phyloP scores from a whole-genome alignment of 2,113 vertebrate species.

The Electrona antarctica region DNA sequence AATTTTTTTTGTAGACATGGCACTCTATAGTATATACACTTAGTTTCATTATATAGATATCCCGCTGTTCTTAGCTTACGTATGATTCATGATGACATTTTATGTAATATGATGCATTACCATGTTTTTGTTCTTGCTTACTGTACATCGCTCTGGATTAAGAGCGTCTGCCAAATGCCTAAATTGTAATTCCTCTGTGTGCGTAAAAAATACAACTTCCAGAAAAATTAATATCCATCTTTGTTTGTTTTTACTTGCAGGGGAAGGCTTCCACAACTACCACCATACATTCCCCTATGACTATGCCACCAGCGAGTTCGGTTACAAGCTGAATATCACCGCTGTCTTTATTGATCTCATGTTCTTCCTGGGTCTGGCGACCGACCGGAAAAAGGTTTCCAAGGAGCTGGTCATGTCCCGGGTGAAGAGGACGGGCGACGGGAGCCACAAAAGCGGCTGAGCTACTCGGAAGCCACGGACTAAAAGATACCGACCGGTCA shows the following conservation, averaged over 20 bases:
- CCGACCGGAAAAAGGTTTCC: constrained; percentile 85
- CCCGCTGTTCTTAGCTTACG: too few relatives aligned
- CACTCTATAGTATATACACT: too few relatives aligned
- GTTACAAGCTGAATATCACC: constrained; percentile 86
- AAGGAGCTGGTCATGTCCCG: constrained; percentile 81
- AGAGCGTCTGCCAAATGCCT: too few relatives aligned
- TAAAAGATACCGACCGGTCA: constrained; percentile 18
- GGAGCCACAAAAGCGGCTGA: constrained; percentile 88
- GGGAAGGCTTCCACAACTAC: constrained; percentile 97
- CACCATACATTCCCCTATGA: constrained; percentile 93
- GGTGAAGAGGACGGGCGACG: constrained; percentile 84
- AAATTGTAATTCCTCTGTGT: too few relatives aligned
- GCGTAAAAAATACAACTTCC: too few relatives aligned
- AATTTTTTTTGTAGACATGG: too few relatives aligned
- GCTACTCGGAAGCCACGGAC: background rate
- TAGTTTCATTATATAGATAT: too few relatives aligned
- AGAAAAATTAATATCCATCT: background rate
- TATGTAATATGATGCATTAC: too few relatives aligned
- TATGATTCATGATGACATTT: too few relatives aligned
- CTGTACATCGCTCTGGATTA: too few relatives aligned
- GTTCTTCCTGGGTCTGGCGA: constrained; percentile 87
- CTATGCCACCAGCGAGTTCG: constrained; percentile 92
- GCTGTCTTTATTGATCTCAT: constrained; percentile 91
- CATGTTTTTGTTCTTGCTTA: too few relatives aligned
- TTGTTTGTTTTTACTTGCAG: constrained; percentile 68